Evolutionary conservation across 2,113 vertebrate species (phyloP).

Genomic region (Proteles cristata): DNA sequence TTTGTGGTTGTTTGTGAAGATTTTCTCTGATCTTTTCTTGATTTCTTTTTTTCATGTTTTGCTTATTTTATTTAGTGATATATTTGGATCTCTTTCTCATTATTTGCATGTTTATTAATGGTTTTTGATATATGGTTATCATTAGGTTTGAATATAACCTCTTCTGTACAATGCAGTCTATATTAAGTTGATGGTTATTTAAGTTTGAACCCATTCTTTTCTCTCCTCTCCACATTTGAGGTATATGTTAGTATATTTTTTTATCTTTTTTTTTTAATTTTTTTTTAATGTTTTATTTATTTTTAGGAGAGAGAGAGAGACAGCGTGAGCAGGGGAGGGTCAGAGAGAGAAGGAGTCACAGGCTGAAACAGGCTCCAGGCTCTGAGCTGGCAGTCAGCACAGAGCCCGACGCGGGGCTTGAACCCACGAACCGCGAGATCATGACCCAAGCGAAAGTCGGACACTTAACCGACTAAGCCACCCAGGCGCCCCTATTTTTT

Average conservation of each 20-base stretch:
- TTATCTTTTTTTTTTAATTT: background rate
- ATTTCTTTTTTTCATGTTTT: background rate
- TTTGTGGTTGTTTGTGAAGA: background rate
- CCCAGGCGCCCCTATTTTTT: too few species aligned
- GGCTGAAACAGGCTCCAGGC: too few species aligned
- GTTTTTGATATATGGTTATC: background rate
- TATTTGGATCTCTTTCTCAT: background rate
- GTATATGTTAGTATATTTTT: background rate
- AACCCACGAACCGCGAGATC: too few species aligned
- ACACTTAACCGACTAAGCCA: too few species aligned
- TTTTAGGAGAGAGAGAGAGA: too few species aligned
- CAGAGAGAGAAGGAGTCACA: too few species aligned
- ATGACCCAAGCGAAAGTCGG: too few species aligned
- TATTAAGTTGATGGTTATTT: background rate
- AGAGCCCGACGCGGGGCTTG: too few species aligned
- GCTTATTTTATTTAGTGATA: background rate
- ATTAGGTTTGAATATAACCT: background rate
- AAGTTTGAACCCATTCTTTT: background rate
- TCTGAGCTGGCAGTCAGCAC: too few species aligned
- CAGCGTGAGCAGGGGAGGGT: too few species aligned
- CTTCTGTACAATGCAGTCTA: background rate
- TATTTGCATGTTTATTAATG: background rate
- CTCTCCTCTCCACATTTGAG: background rate
- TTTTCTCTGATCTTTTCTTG: background rate
- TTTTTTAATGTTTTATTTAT: too few species aligned